Conservation (phyloP, 2,888 invertebrate species). For the Acronicta aceris region DNA sequence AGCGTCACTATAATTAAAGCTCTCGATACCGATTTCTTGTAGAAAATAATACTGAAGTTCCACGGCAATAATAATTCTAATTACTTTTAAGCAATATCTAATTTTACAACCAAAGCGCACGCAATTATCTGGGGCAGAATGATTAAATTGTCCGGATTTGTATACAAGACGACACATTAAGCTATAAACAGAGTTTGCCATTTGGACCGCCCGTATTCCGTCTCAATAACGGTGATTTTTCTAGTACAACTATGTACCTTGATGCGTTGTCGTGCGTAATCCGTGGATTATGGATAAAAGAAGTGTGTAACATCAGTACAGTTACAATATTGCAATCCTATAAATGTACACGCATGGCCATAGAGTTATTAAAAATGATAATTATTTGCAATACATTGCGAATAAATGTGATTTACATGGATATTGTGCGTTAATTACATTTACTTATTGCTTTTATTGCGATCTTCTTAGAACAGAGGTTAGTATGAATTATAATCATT, state of each 20-base stretch:
- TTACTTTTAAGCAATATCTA: constrained; percentile 40
- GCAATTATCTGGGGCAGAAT: constrained; percentile 38
- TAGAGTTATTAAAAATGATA: constrained; percentile 12
- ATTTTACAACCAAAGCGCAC: constrained; percentile 27
- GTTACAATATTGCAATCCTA: constrained; percentile 24
- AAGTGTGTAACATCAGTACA: constrained; percentile 18
- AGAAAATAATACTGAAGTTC: constrained; percentile 5
- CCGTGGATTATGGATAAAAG: constrained; percentile 37
- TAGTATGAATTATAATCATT: too few relatives aligned
- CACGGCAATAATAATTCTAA: too few relatives aligned
- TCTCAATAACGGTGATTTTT: too few relatives aligned
- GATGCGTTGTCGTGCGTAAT: neutral
- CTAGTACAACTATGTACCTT: too few relatives aligned
- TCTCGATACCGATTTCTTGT: too few relatives aligned
- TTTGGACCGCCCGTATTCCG: too few relatives aligned
- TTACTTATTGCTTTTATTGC: neutral
- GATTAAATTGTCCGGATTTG: constrained; percentile 27
- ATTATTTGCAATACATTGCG: constrained; percentile 15
- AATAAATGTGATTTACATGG: neutral
- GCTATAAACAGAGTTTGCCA: too few relatives aligned
- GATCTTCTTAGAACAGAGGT: constrained; percentile 3
- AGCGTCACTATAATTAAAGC: too few relatives aligned
- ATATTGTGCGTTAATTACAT: neutral
- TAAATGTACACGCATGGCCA: constrained; percentile 5
- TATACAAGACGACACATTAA: neutral